These are phyloP conservation scores for Cyrtonyx montezumae DNA, from an alignment of 2,113 vertebrate genomes.

Conservation along the genomic window DNA sequence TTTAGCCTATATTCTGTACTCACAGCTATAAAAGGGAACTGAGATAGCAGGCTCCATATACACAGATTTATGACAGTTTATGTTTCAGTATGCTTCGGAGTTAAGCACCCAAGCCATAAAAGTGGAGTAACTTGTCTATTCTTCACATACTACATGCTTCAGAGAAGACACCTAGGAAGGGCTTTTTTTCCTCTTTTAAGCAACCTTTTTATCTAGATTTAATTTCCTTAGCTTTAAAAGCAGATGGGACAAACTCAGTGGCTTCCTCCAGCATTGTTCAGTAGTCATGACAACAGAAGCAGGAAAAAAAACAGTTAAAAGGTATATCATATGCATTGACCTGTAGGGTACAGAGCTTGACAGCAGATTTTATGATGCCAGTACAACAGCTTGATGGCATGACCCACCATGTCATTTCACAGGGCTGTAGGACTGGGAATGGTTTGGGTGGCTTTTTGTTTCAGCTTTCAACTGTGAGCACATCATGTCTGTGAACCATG, in stretches of 20 bases:
- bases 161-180: background rate
- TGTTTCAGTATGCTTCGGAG: background rate
- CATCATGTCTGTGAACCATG: accelerated
- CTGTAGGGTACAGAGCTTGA: background rate
- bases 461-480: background rate
- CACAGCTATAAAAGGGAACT: background rate
- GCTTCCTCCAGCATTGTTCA: background rate
- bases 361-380: background rate
- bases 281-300: background rate
- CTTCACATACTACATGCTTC: background rate
- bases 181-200: background rate
- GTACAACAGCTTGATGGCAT: background rate
- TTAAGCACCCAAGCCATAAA: accelerated
- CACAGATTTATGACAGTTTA: background rate
- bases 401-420: background rate
- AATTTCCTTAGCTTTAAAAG: background rate
- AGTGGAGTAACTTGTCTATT: background rate
- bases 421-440: background rate
- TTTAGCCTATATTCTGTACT: background rate
- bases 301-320: background rate
- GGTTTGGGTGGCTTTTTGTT: background rate
- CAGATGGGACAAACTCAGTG: background rate
- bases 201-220: background rate
- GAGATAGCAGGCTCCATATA: background rate
- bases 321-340: background rate